phyloP scores from a whole-genome alignment of 2,888 invertebrate genomes.

The Leptothorax acervorum region DNA sequence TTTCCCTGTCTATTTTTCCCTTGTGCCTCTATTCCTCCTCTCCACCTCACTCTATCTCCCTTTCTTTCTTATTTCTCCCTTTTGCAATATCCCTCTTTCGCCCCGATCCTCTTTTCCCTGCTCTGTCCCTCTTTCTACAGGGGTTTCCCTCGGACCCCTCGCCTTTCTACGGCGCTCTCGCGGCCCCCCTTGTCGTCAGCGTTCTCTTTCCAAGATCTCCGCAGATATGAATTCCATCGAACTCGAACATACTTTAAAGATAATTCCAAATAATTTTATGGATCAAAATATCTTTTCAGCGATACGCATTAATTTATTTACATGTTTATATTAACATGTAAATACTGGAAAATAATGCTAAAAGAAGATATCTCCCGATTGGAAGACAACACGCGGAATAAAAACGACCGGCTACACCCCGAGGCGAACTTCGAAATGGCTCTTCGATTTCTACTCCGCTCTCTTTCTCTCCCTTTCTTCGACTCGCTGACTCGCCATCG shows the following conservation, averaged over 20 bases:
- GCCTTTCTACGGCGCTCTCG: not conserved
- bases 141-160: not conserved
- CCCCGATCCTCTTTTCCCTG: slow-evolving; percentile 20
- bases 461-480: slow-evolving; percentile 51
- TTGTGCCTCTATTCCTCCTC: not conserved
- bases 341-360: not conserved
- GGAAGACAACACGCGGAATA: not conserved
- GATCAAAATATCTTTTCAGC: not conserved
- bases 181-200: not conserved
- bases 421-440: slow-evolving; percentile 12
- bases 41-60: not conserved
- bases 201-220: not conserved
- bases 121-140: not conserved
- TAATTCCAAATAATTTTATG: not conserved
- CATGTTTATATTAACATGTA: not conserved
- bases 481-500: slow-evolving; percentile 45
- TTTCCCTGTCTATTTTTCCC: not conserved
- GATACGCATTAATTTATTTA: not conserved
- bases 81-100: not conserved
- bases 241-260: not conserved
- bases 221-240: slow-evolving; percentile 8
- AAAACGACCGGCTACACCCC: slow-evolving; percentile 27
- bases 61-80: not conserved
- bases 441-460: slow-evolving; percentile 26
- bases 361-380: not conserved